Base-by-base conservation (phyloP, 2,888 invertebrate species). In the Ophion slaviceki region DNA sequence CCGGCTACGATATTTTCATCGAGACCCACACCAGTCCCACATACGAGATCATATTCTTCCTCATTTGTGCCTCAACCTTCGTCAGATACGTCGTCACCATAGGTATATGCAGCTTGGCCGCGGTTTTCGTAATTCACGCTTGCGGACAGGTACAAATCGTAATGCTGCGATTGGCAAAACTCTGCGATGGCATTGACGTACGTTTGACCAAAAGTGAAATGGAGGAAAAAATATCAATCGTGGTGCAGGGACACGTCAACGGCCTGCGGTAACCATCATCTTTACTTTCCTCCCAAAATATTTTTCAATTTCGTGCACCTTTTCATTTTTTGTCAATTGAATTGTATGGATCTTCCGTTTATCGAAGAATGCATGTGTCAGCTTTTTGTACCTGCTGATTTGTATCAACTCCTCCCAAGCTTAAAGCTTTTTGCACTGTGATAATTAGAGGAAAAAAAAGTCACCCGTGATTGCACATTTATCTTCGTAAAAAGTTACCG, bases 71-170 rank as follows among this genome's bases (percentile, higher is more conserved):
- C n/a, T 64, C 70, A 24, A 53, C n/a, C 20, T 28, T 67, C 24
- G 53, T 80, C 47, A 64, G 62, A 14, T 82, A 72, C 40, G 70
- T 28, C 17, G 57, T 76, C 0, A 70, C 72, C 2, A 74, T 59
- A 14, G 61, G 77, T 7, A 36, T 57, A 14, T 90, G 88, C 71
- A 86, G 87, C 47, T 62, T 91, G 3, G 86, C 89, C 2, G 88
- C 88, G 1, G 57, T 85, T 4, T 89, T 90, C 5, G 89, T 89
- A 1, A 86, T 82, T 0, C 91, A 91, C 68, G 83, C 87, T 14
- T 89, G 89, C 57, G 89, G 89, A 6, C 90, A 90, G 40, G 71
- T 89, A 2, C 80, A 88, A 32, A 87, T 91, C 36, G 81, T 89
- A 10, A 81, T 82, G 4, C 72, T 68, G 2, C 79, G 79, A 74